Conservation (phyloP, 1,140 invertebrate genomes). For the Thaumatotibia leucotreta region DNA sequence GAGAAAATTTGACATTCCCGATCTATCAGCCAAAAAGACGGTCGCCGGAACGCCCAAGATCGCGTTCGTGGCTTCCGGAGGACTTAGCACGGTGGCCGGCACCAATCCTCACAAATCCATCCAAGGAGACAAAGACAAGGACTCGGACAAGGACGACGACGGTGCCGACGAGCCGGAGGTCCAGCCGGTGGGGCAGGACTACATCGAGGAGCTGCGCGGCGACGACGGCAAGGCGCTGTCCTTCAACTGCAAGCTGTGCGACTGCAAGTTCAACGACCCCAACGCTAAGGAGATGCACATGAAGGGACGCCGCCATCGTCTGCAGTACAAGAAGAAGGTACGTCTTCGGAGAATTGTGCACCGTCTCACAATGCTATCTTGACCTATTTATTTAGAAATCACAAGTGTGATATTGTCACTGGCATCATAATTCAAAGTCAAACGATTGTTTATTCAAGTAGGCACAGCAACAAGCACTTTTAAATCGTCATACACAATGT, state of each 20-base stretch:
- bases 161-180: constrained; percentile 86
- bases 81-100: constrained; percentile 78
- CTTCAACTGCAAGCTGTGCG: constrained; percentile 99
- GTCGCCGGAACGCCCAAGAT: constrained; percentile 89
- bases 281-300: constrained; percentile 99
- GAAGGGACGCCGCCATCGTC: constrained; percentile 96
- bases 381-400: no score
- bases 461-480: no score
- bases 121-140: constrained; percentile 68
- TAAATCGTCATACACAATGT: no score
- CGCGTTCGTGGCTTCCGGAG: constrained; percentile 91
- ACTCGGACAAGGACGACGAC: constrained; percentile 79
- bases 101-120: constrained; percentile 28
- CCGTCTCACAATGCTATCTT: no score
- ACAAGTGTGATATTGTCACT: no score
- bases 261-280: constrained; percentile 99
- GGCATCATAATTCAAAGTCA: no score
- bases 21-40: constrained; percentile 71
- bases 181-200: constrained; percentile 98
- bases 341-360: constrained; percentile 56
- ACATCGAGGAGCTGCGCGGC: constrained; percentile 98
- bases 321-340: constrained; percentile 98
- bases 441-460: no score
- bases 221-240: constrained; percentile 94
- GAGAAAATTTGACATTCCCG: constrained; percentile 61